Base-by-base conservation (phyloP, 2,888 invertebrate genomes). In the Pristionchus entomophagus region DNA sequence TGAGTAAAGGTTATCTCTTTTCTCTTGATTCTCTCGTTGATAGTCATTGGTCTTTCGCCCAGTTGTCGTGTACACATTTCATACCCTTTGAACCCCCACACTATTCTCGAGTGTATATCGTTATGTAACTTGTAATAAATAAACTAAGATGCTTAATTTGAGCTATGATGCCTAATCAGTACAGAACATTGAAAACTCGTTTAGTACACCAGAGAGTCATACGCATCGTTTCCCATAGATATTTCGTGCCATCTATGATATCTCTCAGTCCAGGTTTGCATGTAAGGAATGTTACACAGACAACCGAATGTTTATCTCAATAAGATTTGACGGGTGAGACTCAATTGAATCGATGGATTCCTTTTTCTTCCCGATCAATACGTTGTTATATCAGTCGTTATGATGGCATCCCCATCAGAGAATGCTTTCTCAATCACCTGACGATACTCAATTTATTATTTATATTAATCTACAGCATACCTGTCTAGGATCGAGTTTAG, bases 301-400 rank as follows among this genome's bases (percentile, higher is more conserved):
- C 73, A 73, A 73, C 73, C 41, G 73, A 73, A 73, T 45, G 41
- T 73, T 73, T 73, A 73, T 73, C 73, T 41, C n/a, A 73, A 73
- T 26, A 65, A 65, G 35, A 65, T 65, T 65, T 65, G 65, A 35
- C 73, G 73, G 38, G 73, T 26, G 73, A 73, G 73, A 45, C 45
- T 73, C n/a, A 10, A n/a, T 41, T 73, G 38, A 45, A 38, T 45
- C 73, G 45, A 45, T 45, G 8, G 45, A 45, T 45, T 45, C 14
- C 45, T 45, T n/a, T n/a, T n/a, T n/a, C 26, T 41, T 45, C 38
- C 41, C 73, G 26, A 73, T 73, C 73, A 73, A 73, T 73, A 73
- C 8, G 73, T 73, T n/a, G 73, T 73, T 8, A 45, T 19, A 41
- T 73, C 73, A 73, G 41, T 73, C 73, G 73, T 73, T 41, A 45